Evolutionary conservation across 37 sponge, comb jelly and placozoan species (phyloP).

Genomic region (Ianthella basta): DNA sequence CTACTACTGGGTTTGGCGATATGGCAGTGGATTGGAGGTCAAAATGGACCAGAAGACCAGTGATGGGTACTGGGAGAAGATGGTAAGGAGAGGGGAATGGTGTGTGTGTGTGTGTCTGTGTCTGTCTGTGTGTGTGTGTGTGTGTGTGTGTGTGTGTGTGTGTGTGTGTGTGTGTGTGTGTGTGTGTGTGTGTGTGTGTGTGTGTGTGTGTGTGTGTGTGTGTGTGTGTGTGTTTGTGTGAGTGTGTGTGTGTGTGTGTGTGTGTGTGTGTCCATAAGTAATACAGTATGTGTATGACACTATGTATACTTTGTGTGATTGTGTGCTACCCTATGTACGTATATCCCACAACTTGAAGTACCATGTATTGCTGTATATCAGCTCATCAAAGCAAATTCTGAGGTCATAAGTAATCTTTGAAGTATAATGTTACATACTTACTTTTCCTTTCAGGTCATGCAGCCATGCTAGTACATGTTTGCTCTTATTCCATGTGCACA

Average conservation of each 20-base stretch:
- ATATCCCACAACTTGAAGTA: neutral
- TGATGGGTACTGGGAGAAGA: too few relatives aligned
- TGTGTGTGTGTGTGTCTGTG: conserved; percentile 16
- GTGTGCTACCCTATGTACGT: neutral
- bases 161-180: conserved; percentile 34
- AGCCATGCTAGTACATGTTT: too few relatives aligned
- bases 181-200: conserved; percentile 34
- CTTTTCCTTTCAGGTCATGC: too few relatives aligned
- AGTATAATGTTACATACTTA: too few relatives aligned
- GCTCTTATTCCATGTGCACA: too few relatives aligned
- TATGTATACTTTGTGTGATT: neutral
- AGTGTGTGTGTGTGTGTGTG: conserved; percentile 32
- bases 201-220: conserved; percentile 36
- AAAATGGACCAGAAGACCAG: too few relatives aligned
- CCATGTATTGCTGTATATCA: too few relatives aligned
- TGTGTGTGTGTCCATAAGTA: neutral
- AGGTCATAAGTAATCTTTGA: too few relatives aligned
- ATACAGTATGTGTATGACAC: neutral
- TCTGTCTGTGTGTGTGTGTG: conserved; percentile 23
- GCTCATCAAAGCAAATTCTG: too few relatives aligned
- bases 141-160: conserved; percentile 8
- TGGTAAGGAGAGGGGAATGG: neutral
- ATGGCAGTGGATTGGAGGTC: too few relatives aligned
- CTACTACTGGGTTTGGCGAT: neutral
- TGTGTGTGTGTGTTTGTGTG: conserved; percentile 28